Percentiles rank a stretch among this genome's conserved stretches.
phyloP scores from a whole-genome alignment of 2,797 vertebrate species.

The Steatocranus sp. region DNA sequence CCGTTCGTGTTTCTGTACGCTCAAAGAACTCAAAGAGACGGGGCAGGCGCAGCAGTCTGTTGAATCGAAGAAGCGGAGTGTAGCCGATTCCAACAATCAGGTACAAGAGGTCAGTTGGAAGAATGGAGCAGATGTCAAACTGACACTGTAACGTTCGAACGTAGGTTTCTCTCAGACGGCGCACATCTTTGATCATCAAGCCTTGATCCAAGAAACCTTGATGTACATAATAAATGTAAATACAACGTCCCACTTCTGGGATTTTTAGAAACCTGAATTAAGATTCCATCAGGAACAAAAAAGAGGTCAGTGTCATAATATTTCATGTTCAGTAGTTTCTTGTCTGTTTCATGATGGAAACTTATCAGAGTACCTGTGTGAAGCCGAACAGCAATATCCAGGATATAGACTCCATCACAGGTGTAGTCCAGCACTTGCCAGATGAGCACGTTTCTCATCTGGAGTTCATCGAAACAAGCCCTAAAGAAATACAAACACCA shows the following conservation, averaged over 20 bases:
- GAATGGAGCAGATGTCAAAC: constrained; percentile 84
- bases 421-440: constrained; percentile 90
- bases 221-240: background rate
- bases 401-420: constrained; percentile 84
- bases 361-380: constrained; percentile 80
- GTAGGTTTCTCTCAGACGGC: constrained; percentile 82
- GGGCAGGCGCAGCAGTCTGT: constrained; percentile 86
- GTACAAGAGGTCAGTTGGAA: constrained; percentile 88
- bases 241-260: background rate
- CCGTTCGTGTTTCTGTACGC: constrained; percentile 91
- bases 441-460: constrained; percentile 74
- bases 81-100: constrained; percentile 78
- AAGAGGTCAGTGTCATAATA: background rate
- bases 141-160: constrained; percentile 85
- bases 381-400: constrained; percentile 83
- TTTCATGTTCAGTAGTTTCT: background rate
- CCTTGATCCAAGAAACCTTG: constrained; percentile 93
- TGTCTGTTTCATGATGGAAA: background rate
- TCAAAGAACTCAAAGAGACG: constrained; percentile 94
- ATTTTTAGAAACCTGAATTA: background rate
- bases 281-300: background rate
- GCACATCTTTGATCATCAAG: constrained; percentile 85
- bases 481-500: constrained; percentile 56
- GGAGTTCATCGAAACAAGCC: constrained; percentile 91
- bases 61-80: constrained; percentile 87